Evolutionary conservation across 2,888 invertebrate species (phyloP).

Genomic region (Torymus auratus): DNA sequence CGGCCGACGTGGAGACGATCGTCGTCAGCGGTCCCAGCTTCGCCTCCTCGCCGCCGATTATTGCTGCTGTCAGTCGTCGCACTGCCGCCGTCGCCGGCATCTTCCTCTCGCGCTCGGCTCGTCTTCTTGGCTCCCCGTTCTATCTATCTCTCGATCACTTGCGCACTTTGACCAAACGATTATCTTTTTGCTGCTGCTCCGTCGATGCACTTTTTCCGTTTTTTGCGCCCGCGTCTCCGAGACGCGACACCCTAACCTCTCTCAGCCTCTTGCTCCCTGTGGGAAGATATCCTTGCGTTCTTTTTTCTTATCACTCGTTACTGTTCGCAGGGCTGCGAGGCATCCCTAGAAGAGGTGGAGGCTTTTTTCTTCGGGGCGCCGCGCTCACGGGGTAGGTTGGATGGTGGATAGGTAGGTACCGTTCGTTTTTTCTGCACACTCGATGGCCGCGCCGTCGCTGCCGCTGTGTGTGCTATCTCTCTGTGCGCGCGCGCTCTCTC

Average conservation of each 20-base stretch:
- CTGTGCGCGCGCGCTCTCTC: background rate
- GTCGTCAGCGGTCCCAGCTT: slow-evolving; percentile 31
- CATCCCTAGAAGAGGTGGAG: no score
- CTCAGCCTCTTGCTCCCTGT: background rate
- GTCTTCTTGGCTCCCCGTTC: background rate
- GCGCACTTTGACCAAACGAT: background rate
- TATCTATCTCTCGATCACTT: background rate
- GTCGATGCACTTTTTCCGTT: slow-evolving; percentile 41
- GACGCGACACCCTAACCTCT: background rate
- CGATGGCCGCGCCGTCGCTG: background rate
- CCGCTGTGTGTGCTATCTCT: background rate
- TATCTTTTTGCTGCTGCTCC: background rate
- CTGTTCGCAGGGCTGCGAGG: no score
- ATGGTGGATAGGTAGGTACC: background rate
- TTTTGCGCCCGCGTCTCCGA: slow-evolving; percentile 40
- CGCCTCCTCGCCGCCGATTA: slow-evolving; percentile 43
- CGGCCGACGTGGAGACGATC: slow-evolving; percentile 26
- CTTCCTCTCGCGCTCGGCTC: background rate
- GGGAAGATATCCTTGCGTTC: no score
- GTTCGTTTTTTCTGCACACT: background rate
- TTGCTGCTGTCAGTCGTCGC: slow-evolving; percentile 33
- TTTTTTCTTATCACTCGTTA: no score
- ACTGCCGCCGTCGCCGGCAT: slow-evolving; percentile 56
- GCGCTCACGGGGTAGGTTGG: background rate
- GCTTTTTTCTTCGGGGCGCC: background rate